phyloP scores from a whole-genome alignment of 1,140 invertebrate species.

The Drosophila mayri region DNA sequence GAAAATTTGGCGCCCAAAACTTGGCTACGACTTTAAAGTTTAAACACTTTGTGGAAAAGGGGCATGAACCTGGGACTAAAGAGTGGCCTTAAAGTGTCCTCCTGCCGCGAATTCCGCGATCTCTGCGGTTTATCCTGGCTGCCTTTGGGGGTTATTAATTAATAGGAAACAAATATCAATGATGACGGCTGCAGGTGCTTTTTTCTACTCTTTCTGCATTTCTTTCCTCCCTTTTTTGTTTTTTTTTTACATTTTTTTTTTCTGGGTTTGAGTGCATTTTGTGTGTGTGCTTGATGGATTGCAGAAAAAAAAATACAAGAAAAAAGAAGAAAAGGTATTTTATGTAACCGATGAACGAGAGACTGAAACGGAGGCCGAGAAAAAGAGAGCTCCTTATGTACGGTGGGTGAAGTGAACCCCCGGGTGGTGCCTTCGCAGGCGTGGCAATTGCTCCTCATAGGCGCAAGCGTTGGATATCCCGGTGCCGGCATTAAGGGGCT shows the following conservation, averaged over 20 bases:
- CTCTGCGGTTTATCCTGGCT: constrained; percentile 13
- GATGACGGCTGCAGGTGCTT: constrained; percentile 42
- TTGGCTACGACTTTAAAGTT: constrained; percentile 26
- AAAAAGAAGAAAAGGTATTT: constrained; percentile 58
- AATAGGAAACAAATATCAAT: constrained; percentile 63
- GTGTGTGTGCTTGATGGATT: constrained; percentile 73
- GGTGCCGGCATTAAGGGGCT: constrained; percentile 31
- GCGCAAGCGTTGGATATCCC: constrained; percentile 75
- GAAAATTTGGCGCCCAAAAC: constrained; percentile 43
- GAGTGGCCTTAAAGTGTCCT: constrained; percentile 14
- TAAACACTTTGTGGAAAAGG: constrained; percentile 8
- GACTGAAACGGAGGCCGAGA: constrained; percentile 9
- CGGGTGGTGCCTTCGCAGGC: constrained; percentile 34
- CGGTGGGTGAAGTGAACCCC: constrained; percentile 40
- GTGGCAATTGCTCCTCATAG: constrained; percentile 68
- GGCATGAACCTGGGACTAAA: constrained; percentile 4
- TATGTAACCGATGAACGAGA: constrained; percentile 56
- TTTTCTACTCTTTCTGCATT: neutral
- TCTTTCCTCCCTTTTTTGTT: too few species aligned
- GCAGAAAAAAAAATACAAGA: constrained; percentile 26
- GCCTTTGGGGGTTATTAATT: constrained; percentile 55
- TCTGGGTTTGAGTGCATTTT: neutral
- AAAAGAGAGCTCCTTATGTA: constrained; percentile 33
- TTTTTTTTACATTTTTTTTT: neutral
- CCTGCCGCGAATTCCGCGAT: neutral